phyloP scores from a whole-genome alignment of 1,140 invertebrate genomes.

The Episyrphus balteatus region DNA sequence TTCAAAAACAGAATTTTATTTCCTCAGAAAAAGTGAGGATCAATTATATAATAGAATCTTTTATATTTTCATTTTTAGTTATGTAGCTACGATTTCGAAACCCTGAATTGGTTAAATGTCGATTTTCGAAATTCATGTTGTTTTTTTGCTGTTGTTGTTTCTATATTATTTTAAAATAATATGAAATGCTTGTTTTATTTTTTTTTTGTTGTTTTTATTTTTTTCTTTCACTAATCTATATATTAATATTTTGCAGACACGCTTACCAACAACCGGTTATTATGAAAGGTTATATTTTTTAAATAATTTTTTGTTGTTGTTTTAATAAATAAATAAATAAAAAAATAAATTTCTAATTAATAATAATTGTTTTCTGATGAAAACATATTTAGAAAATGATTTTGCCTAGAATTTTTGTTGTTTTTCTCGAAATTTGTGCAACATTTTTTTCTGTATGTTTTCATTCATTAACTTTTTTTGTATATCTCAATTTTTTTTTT shows the following conservation, averaged over 20 bases:
- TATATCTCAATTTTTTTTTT: neutral
- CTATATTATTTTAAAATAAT: no score
- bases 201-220: no score
- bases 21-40: no score
- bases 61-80: no score
- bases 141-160: no score
- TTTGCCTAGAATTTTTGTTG: neutral
- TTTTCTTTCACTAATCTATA: no score
- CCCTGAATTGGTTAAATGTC: no score
- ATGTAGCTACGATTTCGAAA: no score
- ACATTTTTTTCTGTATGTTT: neutral
- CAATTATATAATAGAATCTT: no score
- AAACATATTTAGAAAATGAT: conserved; percentile 5
- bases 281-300: conserved; percentile 36
- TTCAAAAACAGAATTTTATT: no score
- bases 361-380: conserved; percentile 5
- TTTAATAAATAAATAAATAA: conserved; percentile 15
- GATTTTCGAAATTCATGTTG: no score
- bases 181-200: no score
- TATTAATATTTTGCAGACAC: conserved; percentile 38
- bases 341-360: conserved; percentile 7
- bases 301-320: conserved; percentile 7
- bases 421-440: neutral
- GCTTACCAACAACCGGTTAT: conserved; percentile 38
- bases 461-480: neutral